Evolutionary conservation across 2,888 invertebrate genomes (phyloP).

Genomic region (Gasteruption jaculator): DNA sequence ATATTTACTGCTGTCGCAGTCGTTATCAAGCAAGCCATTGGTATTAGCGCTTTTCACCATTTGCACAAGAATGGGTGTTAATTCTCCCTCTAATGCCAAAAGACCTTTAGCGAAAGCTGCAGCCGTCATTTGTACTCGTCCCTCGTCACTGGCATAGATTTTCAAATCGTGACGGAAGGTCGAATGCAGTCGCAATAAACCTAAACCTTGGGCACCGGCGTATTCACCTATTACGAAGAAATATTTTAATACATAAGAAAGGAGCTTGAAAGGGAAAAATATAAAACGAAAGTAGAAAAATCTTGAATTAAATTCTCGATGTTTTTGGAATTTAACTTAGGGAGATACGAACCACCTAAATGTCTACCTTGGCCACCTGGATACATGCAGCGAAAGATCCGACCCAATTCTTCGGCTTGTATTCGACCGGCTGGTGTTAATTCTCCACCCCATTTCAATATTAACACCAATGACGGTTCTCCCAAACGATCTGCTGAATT

Average conservation of each 20-base stretch:
- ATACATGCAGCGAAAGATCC: constrained; percentile 99
- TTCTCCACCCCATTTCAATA: constrained; percentile 99
- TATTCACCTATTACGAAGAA: constrained; percentile 66
- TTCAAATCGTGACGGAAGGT: constrained; percentile 98
- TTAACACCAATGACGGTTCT: constrained; percentile 91
- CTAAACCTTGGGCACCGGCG: constrained; percentile 91
- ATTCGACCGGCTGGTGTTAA: constrained; percentile 96
- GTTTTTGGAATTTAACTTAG: constrained; percentile 23
- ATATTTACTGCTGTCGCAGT: constrained; percentile 94
- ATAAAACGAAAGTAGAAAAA: background rate
- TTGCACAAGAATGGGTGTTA: constrained; percentile 97
- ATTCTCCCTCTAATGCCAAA: constrained; percentile 93
- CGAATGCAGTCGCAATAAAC: constrained; percentile 90
- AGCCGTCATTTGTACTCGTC: constrained; percentile 99
- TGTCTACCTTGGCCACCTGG: constrained; percentile 95
- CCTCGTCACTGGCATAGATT: constrained; percentile 99
- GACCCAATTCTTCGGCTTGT: constrained; percentile 95
- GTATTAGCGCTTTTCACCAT: constrained; percentile 99
- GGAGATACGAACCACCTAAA: constrained; percentile 65
- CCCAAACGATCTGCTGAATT: constrained; percentile 78
- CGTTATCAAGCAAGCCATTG: constrained; percentile 95
- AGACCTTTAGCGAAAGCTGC: constrained; percentile 99
- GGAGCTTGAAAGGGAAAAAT: no score
- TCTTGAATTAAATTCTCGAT: constrained; percentile 8
- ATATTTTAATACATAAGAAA: no score